Evolutionary conservation across 1,140 invertebrate species (phyloP).

Genomic region (Dreissena polymorpha): DNA sequence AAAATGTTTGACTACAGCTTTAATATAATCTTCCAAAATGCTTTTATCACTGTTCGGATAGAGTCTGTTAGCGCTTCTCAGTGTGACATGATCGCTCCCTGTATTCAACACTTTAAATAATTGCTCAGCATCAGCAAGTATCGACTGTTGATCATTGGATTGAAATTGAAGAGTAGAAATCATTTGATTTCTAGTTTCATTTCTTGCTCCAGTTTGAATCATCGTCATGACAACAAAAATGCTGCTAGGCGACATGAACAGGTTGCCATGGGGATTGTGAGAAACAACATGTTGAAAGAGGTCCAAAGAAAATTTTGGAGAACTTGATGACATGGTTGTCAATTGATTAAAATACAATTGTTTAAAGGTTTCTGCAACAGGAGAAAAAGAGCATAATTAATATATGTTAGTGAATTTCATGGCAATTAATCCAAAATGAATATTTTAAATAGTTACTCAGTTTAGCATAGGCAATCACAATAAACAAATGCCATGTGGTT

Average conservation of each 20-base stretch:
- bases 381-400: too few relatives aligned
- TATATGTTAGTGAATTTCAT: too few relatives aligned
- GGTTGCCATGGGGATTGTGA: neutral
- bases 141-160: slow-evolving; percentile 25
- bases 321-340: too few relatives aligned
- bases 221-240: slow-evolving; percentile 43
- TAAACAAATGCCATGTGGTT: too few relatives aligned
- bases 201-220: too few relatives aligned
- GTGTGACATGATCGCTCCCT: slow-evolving; percentile 17
- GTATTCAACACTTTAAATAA: slow-evolving; percentile 18
- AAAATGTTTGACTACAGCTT: slow-evolving; percentile 17
- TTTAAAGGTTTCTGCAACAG: too few relatives aligned
- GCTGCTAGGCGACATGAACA: slow-evolving; percentile 42
- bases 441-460: too few relatives aligned
- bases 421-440: too few relatives aligned
- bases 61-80: slow-evolving; percentile 32
- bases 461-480: too few relatives aligned
- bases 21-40: slow-evolving; percentile 28
- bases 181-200: slow-evolving; percentile 43
- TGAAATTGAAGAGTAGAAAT: slow-evolving; percentile 31
- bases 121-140: neutral
- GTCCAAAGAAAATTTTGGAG: too few relatives aligned
- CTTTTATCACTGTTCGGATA: slow-evolving; percentile 37
- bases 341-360: too few relatives aligned
- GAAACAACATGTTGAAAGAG: too few relatives aligned